A percentile compares a stretch with the other conserved stretches of the same genome.
Conservation (phyloP, 2,888 invertebrate species). For the Metallyticus violacea region DNA sequence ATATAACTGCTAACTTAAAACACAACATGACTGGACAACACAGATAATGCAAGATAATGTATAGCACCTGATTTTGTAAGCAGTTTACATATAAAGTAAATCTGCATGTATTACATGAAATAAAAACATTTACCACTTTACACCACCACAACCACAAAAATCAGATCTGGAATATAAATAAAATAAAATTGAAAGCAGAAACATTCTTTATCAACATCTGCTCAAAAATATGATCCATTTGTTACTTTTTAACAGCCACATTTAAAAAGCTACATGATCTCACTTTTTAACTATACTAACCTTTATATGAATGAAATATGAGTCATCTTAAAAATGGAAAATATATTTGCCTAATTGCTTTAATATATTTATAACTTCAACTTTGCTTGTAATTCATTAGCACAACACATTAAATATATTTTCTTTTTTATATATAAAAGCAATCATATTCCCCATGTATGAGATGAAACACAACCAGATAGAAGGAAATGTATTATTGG, state of each 20-base stretch:
- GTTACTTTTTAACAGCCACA: background rate
- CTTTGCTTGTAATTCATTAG: background rate
- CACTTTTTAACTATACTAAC: background rate
- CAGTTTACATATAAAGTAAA: background rate
- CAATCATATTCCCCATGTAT: background rate
- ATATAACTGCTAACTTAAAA: background rate
- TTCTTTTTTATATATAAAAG: background rate
- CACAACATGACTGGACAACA: background rate
- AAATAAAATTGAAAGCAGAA: conserved; percentile 9
- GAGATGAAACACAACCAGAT: background rate
- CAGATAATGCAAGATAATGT: background rate
- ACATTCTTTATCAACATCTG: background rate
- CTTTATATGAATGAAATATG: background rate
- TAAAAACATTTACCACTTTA: background rate
- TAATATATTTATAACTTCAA: background rate
- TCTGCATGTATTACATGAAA: conserved; percentile 3
- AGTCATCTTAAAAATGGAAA: background rate
- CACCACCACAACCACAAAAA: conserved; percentile 29
- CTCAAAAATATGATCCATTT: background rate
- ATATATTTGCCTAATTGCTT: background rate
- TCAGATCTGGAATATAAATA: background rate
- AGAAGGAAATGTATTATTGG: background rate
- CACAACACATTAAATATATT: background rate
- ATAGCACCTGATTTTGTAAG: background rate
- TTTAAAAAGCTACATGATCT: background rate